These are phyloP conservation scores for Ormyrus pomaceus DNA, from an alignment of 2,888 invertebrate genomes.

Conservation along the genomic window DNA sequence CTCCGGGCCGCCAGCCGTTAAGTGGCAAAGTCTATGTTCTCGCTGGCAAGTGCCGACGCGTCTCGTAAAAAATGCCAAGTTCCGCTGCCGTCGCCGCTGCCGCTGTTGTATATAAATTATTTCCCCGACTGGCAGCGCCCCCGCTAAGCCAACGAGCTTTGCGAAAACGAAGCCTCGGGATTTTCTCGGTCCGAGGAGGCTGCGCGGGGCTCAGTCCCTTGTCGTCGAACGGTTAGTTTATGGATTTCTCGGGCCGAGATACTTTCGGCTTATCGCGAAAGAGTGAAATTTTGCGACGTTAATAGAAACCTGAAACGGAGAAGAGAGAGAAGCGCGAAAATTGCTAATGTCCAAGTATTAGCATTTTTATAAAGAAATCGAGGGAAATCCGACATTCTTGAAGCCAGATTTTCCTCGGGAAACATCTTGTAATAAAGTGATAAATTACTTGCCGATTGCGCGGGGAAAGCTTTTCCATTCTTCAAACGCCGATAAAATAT, in stretches of 20 bases:
- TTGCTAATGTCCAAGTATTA: too few species aligned
- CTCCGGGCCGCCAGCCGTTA: background rate
- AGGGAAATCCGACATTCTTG: too few species aligned
- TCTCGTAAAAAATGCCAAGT: conserved; percentile 5
- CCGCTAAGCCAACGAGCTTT: conserved; percentile 7
- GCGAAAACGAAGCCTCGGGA: conserved; percentile 11
- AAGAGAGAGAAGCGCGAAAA: too few species aligned
- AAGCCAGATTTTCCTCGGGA: too few species aligned
- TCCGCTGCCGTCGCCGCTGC: background rate
- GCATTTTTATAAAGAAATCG: too few species aligned
- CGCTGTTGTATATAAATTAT: conserved; percentile 14
- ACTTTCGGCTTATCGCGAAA: too few species aligned
- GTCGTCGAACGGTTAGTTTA: background rate
- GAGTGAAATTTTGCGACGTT: too few species aligned
- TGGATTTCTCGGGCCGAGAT: background rate
- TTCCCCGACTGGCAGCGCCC: background rate
- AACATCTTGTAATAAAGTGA: too few species aligned
- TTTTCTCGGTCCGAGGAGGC: background rate
- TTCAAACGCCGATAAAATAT: conserved; percentile 23
- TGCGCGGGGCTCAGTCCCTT: background rate
- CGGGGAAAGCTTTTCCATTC: conserved; percentile 16
- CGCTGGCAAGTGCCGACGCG: background rate
- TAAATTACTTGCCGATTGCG: background rate
- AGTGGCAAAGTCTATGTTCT: background rate
- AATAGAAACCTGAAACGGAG: too few species aligned